Base-by-base conservation (phyloP, 2,113 vertebrate species). In the Suncus etruscus region DNA sequence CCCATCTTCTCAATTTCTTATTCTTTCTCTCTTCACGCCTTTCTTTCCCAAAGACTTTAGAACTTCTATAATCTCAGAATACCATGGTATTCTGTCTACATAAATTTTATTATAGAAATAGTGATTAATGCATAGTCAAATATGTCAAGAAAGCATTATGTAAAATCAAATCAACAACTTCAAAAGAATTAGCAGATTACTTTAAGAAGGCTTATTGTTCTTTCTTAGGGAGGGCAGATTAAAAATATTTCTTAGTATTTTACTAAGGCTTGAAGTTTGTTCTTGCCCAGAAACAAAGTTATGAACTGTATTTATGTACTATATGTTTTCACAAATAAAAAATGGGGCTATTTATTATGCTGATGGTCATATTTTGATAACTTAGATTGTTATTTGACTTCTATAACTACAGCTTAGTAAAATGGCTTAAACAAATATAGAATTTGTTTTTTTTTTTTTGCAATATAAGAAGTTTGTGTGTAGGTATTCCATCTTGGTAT, bases 261-360 rank as follows among this genome's bases (percentile, higher is more conserved):
- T 61, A 61, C 47, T 69, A 78, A 79, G 54, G 29, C 86, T 85
- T 82, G n/a, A 16, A n/a, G 47, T 81, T 94, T 84, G 47, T 87
- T 65, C 54, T 68, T 87, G 47, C 68, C 22, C 32, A 84, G 12
- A 87, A 84, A 69, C 16, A 47, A 32, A 90, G 14, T 39, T 54
- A 14, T 79, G 87, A 82, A 54, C 24, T 63, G 6, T 68, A 11
- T 61, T 87, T 61, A 86, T 8, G 4, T 81, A 74, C 39, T 61
- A 61, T 22, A 9, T 3, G 27, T 66, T 66, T n/a, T 78, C 39
- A 39, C 8, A 25, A 68, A 68, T 72, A 72, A 89, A 89, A 83
- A 81, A 15, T 73, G 25, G 79, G 11, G 7, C 83, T 47, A 10
- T 58, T 69, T 86, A 65, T 84, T 47, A 76, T 76, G 8, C 88